A percentile compares a stretch with the other conserved stretches of the same genome.
phyloP scores from a whole-genome alignment of 2,888 invertebrate genomes.

The Gastracanthus pulcherrimus region DNA sequence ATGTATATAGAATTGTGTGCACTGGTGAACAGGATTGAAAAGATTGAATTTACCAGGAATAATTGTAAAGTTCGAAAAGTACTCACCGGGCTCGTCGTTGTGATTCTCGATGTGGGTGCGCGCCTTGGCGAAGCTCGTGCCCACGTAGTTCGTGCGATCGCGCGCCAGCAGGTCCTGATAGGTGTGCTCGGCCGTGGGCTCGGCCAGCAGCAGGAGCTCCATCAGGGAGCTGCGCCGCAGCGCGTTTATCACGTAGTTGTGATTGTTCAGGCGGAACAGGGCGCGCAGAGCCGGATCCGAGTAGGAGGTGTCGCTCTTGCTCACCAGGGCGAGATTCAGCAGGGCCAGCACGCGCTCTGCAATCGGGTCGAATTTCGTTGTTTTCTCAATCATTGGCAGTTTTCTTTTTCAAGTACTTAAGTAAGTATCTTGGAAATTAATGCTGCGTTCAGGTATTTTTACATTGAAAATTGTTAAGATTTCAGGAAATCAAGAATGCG shows the following conservation, averaged over 20 bases:
- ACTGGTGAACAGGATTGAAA: no score
- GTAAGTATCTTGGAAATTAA: no score
- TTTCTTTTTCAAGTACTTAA: no score
- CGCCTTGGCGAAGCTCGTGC: conserved; percentile 72
- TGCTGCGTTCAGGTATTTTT: no score
- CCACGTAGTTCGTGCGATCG: conserved; percentile 72
- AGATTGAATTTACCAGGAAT: background rate
- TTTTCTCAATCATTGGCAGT: no score
- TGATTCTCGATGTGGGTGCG: conserved; percentile 70
- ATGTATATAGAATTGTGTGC: no score
- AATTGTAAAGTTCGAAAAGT: background rate
- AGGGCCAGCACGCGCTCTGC: conserved; percentile 93
- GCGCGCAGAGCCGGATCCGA: conserved; percentile 91
- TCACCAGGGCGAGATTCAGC: conserved; percentile 91
- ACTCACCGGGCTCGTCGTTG: conserved; percentile 72
- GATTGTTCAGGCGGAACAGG: conserved; percentile 95
- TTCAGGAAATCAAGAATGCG: no score
- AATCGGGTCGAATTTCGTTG: conserved; percentile 58
- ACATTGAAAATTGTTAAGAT: background rate
- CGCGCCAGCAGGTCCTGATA: conserved; percentile 85
- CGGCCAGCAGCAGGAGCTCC: conserved; percentile 88
- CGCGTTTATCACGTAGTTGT: conserved; percentile 95
- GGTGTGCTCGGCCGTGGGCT: conserved; percentile 91
- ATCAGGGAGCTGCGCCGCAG: conserved; percentile 91
- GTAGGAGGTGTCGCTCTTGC: conserved; percentile 92